A percentile compares a stretch with the other conserved stretches of the same genome.
Conservation (phyloP, 2,888 invertebrate genomes). For the Andrena marginata region DNA sequence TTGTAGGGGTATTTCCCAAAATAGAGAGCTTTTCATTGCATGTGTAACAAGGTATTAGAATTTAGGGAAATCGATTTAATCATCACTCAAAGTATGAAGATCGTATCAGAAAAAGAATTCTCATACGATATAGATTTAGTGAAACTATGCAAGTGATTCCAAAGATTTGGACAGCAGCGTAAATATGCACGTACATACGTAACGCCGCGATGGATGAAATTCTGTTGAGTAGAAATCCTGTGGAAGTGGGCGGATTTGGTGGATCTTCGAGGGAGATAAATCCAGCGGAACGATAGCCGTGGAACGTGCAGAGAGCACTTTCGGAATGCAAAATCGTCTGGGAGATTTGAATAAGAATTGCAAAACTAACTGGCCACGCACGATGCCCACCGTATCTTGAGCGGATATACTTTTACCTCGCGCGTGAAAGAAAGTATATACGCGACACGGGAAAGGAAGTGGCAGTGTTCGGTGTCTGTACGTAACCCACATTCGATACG, state of each 20-base stretch:
- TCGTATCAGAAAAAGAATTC: no score
- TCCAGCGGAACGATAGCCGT: background rate
- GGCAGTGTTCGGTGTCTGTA: slow-evolving; percentile 34
- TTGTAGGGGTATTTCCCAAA: no score
- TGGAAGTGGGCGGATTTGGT: slow-evolving; percentile 35
- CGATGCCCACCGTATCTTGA: slow-evolving; percentile 41
- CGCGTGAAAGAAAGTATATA: slow-evolving; percentile 59
- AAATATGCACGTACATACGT: background rate
- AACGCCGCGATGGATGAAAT: background rate
- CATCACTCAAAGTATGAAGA: no score
- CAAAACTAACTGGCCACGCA: slow-evolving; percentile 62
- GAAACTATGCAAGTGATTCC: background rate
- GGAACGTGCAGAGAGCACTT: slow-evolving; percentile 16
- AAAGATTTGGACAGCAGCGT: background rate
- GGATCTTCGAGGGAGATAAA: slow-evolving; percentile 39
- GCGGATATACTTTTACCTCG: slow-evolving; percentile 62
- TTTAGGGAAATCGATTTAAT: no score
- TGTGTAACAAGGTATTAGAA: no score
- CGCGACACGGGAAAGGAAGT: slow-evolving; percentile 63
- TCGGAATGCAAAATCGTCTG: slow-evolving; percentile 54
- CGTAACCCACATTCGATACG: slow-evolving; percentile 59
- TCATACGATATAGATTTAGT: no score
- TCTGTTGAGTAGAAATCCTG: background rate
- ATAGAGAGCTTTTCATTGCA: no score
- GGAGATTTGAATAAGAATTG: slow-evolving; percentile 62